These are phyloP conservation scores for Hemicrepidius hirtus DNA, from an alignment of 2,888 invertebrate species.

Conservation along the genomic window DNA sequence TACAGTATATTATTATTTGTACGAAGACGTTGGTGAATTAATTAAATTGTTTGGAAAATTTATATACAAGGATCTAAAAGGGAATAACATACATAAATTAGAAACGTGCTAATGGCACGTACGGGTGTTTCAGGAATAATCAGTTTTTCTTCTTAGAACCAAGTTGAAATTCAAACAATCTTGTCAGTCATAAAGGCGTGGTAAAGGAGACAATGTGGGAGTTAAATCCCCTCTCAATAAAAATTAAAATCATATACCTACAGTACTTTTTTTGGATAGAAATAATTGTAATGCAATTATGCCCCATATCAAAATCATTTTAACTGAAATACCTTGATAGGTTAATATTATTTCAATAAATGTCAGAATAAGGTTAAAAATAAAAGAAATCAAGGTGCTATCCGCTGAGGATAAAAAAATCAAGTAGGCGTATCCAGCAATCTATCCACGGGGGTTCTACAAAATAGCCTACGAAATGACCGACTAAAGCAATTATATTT, in stretches of 20 bases:
- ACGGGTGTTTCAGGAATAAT: neutral
- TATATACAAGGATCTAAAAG: neutral
- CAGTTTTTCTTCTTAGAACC: neutral
- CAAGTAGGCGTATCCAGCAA: conserved; percentile 47
- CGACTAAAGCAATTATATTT: conserved; percentile 52
- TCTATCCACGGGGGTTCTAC: conserved; percentile 52
- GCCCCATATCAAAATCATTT: too few relatives aligned
- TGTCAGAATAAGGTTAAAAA: neutral
- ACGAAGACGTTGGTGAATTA: conserved; percentile 16
- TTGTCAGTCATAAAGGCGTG: too few relatives aligned
- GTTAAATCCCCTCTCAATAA: too few relatives aligned
- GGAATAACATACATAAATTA: conserved; percentile 6
- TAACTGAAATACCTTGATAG: too few relatives aligned
- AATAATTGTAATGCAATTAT: too few relatives aligned
- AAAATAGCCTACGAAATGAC: conserved; percentile 49
- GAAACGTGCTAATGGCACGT: conserved; percentile 36
- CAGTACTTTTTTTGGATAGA: too few relatives aligned
- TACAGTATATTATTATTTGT: conserved; percentile 4
- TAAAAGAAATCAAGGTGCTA: conserved; percentile 25
- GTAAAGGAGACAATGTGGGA: too few relatives aligned
- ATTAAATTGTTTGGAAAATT: conserved; percentile 21
- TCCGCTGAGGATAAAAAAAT: conserved; percentile 36
- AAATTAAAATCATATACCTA: too few relatives aligned
- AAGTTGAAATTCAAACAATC: too few relatives aligned
- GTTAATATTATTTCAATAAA: too few relatives aligned